Conservation (phyloP, 2,113 vertebrate genomes). For the Cepphus grylle region DNA sequence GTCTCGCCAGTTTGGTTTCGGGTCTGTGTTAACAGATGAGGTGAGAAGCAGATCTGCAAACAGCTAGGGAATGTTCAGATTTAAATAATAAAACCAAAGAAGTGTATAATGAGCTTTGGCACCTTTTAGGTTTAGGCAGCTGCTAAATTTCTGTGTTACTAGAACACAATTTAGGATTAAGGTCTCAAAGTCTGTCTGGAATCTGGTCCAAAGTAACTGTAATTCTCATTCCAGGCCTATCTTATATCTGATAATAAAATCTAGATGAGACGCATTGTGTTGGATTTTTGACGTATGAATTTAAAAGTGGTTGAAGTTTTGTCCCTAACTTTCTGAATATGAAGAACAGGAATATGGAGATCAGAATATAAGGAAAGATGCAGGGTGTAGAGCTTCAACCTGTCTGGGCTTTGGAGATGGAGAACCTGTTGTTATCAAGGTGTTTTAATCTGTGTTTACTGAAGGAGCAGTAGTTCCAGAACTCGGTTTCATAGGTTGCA, state of each 20-base stretch:
- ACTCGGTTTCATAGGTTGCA: neutral
- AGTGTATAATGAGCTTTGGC: neutral
- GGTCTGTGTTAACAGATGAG: neutral
- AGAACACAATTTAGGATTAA: neutral
- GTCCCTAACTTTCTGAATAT: neutral
- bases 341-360: neutral
- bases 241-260: neutral
- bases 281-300: neutral
- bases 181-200: neutral
- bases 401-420: neutral
- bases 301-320: neutral
- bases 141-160: neutral
- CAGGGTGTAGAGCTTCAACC: neutral
- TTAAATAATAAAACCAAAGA: neutral
- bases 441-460: constrained; percentile 15
- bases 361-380: neutral
- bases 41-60: neutral
- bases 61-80: neutral
- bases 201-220: neutral
- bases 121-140: neutral
- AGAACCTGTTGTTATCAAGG: neutral
- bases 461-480: constrained; percentile 12
- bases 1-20: neutral
- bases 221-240: neutral
- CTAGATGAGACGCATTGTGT: neutral